A percentile compares a stretch with the other conserved stretches of the same genome.
These are phyloP conservation scores for Bujurquina vittata DNA, from an alignment of 2,113 vertebrate genomes.

Conservation along the genomic window DNA sequence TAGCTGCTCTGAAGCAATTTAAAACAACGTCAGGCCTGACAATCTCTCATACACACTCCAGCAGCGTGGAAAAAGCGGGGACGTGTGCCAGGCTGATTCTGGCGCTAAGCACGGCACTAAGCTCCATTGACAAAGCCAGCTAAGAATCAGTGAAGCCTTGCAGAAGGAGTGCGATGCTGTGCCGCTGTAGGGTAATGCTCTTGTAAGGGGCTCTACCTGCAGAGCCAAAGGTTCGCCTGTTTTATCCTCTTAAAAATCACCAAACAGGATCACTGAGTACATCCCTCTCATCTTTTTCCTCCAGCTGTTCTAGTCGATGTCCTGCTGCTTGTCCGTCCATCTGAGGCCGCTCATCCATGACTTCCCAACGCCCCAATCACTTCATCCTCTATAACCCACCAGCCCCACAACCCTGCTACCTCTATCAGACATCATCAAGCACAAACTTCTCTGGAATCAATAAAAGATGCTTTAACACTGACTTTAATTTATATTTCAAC, in stretches of 20 bases:
- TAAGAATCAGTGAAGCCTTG: conserved; percentile 62
- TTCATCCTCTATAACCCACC: conserved; percentile 5
- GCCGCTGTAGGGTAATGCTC: conserved; percentile 48
- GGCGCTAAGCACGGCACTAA: conserved; percentile 48
- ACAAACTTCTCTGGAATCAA: conserved; percentile 43
- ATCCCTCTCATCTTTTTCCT: conserved; percentile 33
- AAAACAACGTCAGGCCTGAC: conserved; percentile 50
- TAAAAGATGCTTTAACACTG: conserved; percentile 41
- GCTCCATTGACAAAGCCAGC: conserved; percentile 65
- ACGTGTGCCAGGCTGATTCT: conserved; percentile 60
- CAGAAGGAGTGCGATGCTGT: conserved; percentile 48
- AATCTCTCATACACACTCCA: conserved; percentile 30
- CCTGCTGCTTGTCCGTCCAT: conserved; percentile 14
- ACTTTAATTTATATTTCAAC: conserved; percentile 39
- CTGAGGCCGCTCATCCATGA: conserved; percentile 24
- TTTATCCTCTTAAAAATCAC: conserved; percentile 60
- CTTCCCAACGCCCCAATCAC: neutral
- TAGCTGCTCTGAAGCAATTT: conserved; percentile 42
- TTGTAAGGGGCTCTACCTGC: conserved; percentile 58
- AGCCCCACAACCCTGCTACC: conserved; percentile 5
- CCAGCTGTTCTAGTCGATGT: conserved; percentile 36
- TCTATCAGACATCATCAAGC: conserved; percentile 29
- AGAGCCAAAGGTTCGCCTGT: conserved; percentile 25
- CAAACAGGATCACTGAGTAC: conserved; percentile 44
- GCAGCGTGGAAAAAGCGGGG: conserved; percentile 40